phyloP scores from a whole-genome alignment of 2,888 invertebrate species.

The Tribolium freemani region DNA sequence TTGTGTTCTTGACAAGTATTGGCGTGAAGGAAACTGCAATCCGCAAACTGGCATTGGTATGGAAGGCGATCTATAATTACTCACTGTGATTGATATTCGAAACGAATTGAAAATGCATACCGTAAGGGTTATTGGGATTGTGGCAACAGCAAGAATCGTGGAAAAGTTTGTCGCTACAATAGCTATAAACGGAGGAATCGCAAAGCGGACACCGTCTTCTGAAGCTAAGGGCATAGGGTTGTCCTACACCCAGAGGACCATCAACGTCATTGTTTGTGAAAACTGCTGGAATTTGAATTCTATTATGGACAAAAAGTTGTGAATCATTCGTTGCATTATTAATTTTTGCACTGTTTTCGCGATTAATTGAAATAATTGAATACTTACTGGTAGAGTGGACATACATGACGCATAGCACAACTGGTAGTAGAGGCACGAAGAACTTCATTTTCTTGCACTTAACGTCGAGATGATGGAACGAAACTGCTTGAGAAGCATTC shows the following conservation, averaged over 20 bases:
- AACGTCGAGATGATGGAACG: neutral
- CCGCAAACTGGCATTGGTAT: slow-evolving; percentile 75
- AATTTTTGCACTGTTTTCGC: neutral
- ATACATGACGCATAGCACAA: neutral
- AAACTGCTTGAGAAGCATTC: slow-evolving; percentile 13
- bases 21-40: slow-evolving; percentile 81
- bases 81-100: too few species aligned
- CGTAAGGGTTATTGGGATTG: slow-evolving; percentile 67
- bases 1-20: slow-evolving; percentile 81
- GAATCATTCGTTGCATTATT: neutral
- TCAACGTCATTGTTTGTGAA: slow-evolving; percentile 45
- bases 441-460: slow-evolving; percentile 21
- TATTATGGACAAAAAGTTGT: neutral
- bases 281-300: slow-evolving; percentile 39
- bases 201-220: slow-evolving; percentile 76
- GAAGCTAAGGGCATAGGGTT: slow-evolving; percentile 31
- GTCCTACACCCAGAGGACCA: slow-evolving; percentile 9
- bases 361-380: neutral
- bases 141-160: slow-evolving; percentile 85
- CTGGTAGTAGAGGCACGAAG: slow-evolving; percentile 18
- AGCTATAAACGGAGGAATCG: slow-evolving; percentile 83
- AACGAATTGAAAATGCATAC: slow-evolving; percentile 55
- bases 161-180: slow-evolving; percentile 81
- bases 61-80: slow-evolving; percentile 69
- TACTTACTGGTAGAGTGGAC: slow-evolving; percentile 19